Percentiles rank a stretch among this genome's conserved stretches.
Evolutionary conservation across 1,140 invertebrate species (phyloP).

Genomic region (Magallana gigas): DNA sequence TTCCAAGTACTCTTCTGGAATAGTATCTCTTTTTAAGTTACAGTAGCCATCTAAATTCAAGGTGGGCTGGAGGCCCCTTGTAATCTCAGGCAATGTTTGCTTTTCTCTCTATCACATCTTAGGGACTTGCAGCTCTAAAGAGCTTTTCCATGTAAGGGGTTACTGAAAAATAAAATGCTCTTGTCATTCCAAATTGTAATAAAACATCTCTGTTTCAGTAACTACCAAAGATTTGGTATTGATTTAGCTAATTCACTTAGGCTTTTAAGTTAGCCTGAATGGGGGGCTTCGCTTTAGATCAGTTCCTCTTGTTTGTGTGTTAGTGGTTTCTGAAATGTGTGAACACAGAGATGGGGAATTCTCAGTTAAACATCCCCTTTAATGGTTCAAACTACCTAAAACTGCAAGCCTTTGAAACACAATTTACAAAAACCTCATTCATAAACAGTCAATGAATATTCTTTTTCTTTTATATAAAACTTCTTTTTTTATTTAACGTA

Average conservation of each 20-base stretch:
- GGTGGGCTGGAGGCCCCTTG: neutral
- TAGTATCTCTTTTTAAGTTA: neutral
- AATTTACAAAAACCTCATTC: too few relatives aligned
- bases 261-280: constrained; percentile 22
- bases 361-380: neutral
- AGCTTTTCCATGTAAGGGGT: constrained; percentile 32
- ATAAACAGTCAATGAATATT: too few relatives aligned
- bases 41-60: neutral
- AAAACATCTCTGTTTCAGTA: constrained; percentile 26
- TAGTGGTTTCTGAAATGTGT: constrained; percentile 18
- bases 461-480: too few relatives aligned
- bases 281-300: neutral
- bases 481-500: too few relatives aligned
- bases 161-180: constrained; percentile 33
- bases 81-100: constrained; percentile 10
- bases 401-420: neutral
- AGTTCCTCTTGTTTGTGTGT: neutral
- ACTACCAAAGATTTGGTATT: constrained; percentile 34
- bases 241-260: constrained; percentile 36
- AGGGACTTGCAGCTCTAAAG: constrained; percentile 16
- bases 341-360: neutral
- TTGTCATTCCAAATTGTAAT: constrained; percentile 36
- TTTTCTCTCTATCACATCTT: constrained; percentile 9
- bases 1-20: neutral
- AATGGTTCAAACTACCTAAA: constrained; percentile 1